Evolutionary conservation across 2,888 invertebrate genomes (phyloP).

Genomic region (Catocala sponsa): DNA sequence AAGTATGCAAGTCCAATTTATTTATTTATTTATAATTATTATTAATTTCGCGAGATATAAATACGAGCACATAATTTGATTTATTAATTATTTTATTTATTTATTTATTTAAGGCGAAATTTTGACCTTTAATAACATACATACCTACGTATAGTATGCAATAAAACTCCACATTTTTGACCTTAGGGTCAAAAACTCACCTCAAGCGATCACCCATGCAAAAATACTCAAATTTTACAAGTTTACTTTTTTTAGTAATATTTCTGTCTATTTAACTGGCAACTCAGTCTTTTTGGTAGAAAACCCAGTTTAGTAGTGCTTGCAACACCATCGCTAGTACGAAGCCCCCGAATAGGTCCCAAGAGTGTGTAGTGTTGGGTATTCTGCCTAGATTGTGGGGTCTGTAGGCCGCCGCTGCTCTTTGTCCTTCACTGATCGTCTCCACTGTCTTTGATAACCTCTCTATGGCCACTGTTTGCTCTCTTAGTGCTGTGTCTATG

Average conservation of each 20-base stretch:
- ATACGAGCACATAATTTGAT: too few species aligned
- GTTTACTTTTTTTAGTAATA: conserved; percentile 16
- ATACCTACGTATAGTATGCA: too few species aligned
- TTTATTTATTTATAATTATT: too few species aligned
- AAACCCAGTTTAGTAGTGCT: conserved; percentile 76
- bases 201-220: conserved; percentile 9
- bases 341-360: conserved; percentile 79
- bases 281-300: conserved; percentile 75
- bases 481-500: conserved; percentile 83
- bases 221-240: conserved; percentile 21
- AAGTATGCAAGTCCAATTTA: too few species aligned
- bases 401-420: conserved; percentile 41
- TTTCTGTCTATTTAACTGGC: conserved; percentile 18
- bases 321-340: conserved; percentile 77
- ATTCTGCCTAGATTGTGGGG: conserved; percentile 60
- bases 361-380: conserved; percentile 62
- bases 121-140: too few species aligned
- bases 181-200: too few species aligned
- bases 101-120: too few species aligned
- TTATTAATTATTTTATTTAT: too few species aligned
- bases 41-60: too few species aligned
- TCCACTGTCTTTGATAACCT: conserved; percentile 69
- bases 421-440: conserved; percentile 58
- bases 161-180: too few species aligned
- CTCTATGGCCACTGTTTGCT: conserved; percentile 83